Evolutionary conservation across 2,113 vertebrate genomes (phyloP).

Genomic region (Aspidoscelis tigris): DNA sequence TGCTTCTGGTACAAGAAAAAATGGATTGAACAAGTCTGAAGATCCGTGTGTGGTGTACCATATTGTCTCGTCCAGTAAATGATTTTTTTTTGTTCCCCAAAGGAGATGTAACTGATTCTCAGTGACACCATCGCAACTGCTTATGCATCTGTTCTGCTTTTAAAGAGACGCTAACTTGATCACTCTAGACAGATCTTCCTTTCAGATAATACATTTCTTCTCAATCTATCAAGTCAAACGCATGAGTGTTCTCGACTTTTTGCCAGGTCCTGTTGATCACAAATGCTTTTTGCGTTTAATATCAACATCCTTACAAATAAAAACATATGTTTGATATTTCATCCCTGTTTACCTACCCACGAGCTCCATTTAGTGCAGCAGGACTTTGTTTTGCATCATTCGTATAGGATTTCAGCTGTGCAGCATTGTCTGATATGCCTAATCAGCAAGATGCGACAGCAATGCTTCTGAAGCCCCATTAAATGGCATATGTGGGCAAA

Average conservation of each 20-base stretch:
- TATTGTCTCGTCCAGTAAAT: conserved; percentile 74
- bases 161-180: conserved; percentile 69
- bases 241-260: conserved; percentile 59
- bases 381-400: not conserved
- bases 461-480: too few species aligned
- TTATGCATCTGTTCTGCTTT: conserved; percentile 78
- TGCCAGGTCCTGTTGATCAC: conserved; percentile 67
- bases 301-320: conserved; percentile 13
- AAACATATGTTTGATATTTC: not conserved
- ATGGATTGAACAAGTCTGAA: conserved; percentile 40
- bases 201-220: conserved; percentile 68
- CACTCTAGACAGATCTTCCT: conserved; percentile 66
- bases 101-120: conserved; percentile 74
- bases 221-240: conserved; percentile 62
- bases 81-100: conserved; percentile 61
- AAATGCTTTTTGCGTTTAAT: conserved; percentile 31
- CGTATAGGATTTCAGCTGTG: too few species aligned
- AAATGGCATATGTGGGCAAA: too few species aligned
- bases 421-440: too few species aligned
- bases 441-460: too few species aligned
- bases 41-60: conserved; percentile 50
- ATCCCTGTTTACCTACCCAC: not conserved
- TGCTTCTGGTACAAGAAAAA: conserved; percentile 54
- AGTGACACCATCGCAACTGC: conserved; percentile 66
- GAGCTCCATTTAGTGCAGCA: not conserved